phyloP scores from a whole-genome alignment of 2,113 vertebrate genomes.

The Gymnogyps californianus region DNA sequence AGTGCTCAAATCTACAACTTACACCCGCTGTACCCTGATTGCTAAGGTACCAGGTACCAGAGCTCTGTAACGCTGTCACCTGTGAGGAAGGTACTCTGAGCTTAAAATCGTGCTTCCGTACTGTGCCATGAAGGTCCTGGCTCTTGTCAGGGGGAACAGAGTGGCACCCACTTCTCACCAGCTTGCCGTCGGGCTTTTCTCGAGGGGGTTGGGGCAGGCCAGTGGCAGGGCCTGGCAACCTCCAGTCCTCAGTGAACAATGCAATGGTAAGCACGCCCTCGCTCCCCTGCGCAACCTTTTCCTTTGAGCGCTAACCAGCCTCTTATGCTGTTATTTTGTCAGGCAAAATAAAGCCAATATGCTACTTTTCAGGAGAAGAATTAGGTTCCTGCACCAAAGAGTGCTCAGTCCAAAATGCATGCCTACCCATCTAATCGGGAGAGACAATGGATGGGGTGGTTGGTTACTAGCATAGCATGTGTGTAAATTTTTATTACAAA shows the following conservation, averaged over 20 bases:
- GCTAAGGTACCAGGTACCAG: neutral
- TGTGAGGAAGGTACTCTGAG: neutral
- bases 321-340: neutral
- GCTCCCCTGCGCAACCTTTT: accelerated
- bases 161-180: neutral
- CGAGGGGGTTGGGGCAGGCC: accelerated
- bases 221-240: neutral
- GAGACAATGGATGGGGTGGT: neutral
- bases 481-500: neutral
- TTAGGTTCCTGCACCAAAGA: neutral
- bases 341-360: neutral
- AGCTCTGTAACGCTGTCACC: neutral
- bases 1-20: neutral
- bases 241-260: accelerated
- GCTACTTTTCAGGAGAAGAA: neutral
- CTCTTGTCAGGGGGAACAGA: neutral
- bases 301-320: neutral
- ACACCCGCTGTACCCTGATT: accelerated
- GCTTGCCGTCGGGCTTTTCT: neutral
- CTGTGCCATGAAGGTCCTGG: neutral
- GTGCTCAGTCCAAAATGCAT: neutral
- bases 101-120: neutral
- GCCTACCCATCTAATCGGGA: neutral
- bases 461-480: neutral
- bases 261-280: neutral